These are phyloP conservation scores for Strigamia transsilvanica DNA, from an alignment of 2,888 invertebrate genomes.

Conservation along the genomic window DNA sequence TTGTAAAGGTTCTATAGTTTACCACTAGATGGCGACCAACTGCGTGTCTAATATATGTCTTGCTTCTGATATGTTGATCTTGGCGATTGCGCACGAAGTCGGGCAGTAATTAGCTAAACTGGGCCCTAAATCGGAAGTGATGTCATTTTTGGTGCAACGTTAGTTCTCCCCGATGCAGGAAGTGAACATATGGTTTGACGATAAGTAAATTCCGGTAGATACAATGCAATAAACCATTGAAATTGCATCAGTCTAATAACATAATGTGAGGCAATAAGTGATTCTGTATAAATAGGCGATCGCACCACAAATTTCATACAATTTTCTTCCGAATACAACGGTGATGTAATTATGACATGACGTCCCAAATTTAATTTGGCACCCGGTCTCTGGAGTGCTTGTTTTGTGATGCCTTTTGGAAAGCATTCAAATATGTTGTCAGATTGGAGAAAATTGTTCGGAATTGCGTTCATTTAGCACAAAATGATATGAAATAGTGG, in stretches of 20 bases:
- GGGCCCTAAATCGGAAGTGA: background rate
- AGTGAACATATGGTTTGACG: slow-evolving; percentile 35
- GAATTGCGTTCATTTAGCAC: background rate
- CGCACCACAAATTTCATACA: background rate
- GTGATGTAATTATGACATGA: background rate
- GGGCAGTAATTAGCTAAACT: too few species aligned
- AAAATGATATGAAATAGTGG: background rate
- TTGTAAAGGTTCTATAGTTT: background rate
- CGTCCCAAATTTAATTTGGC: background rate
- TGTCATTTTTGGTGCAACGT: slow-evolving; percentile 15
- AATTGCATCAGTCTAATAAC: background rate
- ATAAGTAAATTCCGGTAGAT: slow-evolving; percentile 37
- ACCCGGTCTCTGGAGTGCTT: background rate
- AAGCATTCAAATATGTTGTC: background rate
- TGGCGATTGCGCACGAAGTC: too few species aligned
- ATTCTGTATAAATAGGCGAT: background rate
- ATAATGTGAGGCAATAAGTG: background rate
- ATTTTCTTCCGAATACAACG: background rate
- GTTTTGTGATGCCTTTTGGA: background rate
- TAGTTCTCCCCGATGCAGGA: background rate
- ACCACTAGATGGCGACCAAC: background rate
- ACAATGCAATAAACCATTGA: background rate
- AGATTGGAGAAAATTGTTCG: background rate
- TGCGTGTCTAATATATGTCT: too few species aligned
- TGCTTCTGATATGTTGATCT: too few species aligned